Percentiles rank a stretch among this genome's conserved stretches.
Evolutionary conservation across 2,113 vertebrate genomes (phyloP).

Genomic region (Grus americana): DNA sequence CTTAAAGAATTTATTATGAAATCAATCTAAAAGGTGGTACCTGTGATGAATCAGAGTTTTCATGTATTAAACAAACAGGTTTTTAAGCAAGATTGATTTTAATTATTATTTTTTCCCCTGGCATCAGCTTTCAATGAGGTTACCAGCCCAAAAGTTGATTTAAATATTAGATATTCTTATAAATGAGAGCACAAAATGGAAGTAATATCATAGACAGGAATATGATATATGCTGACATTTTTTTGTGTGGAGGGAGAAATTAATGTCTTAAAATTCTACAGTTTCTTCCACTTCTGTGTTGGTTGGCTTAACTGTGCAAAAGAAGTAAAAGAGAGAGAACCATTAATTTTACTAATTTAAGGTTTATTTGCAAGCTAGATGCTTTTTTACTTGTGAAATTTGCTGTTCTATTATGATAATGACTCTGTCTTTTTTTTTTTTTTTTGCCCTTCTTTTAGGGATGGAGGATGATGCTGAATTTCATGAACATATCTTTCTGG

Average conservation of each 20-base stretch:
- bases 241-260: neutral
- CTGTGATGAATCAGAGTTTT: neutral
- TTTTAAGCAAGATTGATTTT: neutral
- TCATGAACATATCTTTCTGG: conserved; percentile 94
- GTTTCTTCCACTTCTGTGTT: neutral
- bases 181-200: neutral
- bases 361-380: neutral
- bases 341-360: neutral
- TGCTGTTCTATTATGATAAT: neutral
- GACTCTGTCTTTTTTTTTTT: neutral
- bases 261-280: neutral
- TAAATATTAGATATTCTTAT: neutral
- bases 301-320: neutral
- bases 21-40: neutral
- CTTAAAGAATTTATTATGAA: neutral
- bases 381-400: neutral
- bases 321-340: neutral
- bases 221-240: neutral
- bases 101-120: neutral
- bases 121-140: neutral
- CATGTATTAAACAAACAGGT: neutral
- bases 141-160: neutral
- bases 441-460: conserved; percentile 71
- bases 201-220: neutral
- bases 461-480: conserved; percentile 92